These are phyloP conservation scores for Polyommatus icarus DNA, from an alignment of 2,888 invertebrate genomes.

Conservation along the genomic window DNA sequence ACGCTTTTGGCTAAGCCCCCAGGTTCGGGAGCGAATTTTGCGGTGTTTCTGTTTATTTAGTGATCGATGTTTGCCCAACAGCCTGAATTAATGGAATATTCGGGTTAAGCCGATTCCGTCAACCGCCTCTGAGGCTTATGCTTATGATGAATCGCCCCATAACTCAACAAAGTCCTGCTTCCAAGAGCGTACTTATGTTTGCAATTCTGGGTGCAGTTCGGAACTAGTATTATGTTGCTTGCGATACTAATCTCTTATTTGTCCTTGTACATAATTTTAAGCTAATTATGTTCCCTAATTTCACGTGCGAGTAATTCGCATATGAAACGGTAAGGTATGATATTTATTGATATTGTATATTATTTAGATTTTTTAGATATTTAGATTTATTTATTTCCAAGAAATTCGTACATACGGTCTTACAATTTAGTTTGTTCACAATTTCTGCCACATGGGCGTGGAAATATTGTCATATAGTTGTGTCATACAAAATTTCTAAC, in stretches of 20 bases:
- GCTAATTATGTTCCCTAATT: background rate
- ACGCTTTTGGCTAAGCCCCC: too few species aligned
- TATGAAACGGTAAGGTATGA: too few species aligned
- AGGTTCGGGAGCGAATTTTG: constrained; percentile 48
- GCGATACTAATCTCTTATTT: background rate
- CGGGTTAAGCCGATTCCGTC: constrained; percentile 60
- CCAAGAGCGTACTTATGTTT: constrained; percentile 13
- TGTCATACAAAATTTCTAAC: too few species aligned
- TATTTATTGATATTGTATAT: too few species aligned
- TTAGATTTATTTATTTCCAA: too few species aligned
- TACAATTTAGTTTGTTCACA: too few species aligned
- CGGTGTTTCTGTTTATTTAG: constrained; percentile 59
- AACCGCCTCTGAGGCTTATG: constrained; percentile 39
- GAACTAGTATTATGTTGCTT: constrained; percentile 18
- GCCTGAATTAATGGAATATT: constrained; percentile 71
- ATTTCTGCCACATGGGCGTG: too few species aligned
- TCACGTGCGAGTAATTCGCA: background rate
- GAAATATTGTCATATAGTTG: too few species aligned
- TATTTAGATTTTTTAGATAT: too few species aligned
- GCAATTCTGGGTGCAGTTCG: constrained; percentile 8
- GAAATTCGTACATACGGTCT: too few species aligned
- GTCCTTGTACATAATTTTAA: background rate
- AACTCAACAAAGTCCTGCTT: background rate
- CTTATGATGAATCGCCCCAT: constrained; percentile 12
- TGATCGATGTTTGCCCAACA: constrained; percentile 62